phyloP scores from a whole-genome alignment of 1,140 invertebrate species.

The Aphelenchoides fujianensis region DNA sequence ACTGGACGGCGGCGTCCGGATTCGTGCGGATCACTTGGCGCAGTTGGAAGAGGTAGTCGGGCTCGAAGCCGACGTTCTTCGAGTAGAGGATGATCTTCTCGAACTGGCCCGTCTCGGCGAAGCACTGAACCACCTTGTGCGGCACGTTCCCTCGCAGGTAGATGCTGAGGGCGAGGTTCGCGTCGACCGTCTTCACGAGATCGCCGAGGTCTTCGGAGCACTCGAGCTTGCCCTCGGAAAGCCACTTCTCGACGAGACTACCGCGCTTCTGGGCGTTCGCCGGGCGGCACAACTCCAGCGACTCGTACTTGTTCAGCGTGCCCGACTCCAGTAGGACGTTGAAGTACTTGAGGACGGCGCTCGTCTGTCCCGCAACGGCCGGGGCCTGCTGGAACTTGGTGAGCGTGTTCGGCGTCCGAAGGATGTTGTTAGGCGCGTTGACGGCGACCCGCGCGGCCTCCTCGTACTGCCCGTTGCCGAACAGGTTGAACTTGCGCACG shows the following conservation, averaged over 20 bases:
- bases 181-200: constrained; percentile 87
- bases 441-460: constrained; percentile 97
- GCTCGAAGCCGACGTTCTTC: constrained; percentile 95
- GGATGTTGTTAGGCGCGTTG: constrained; percentile 84
- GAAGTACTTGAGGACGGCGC: constrained; percentile 12
- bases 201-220: constrained; percentile 97
- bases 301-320: constrained; percentile 19
- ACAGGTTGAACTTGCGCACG: constrained; percentile 93
- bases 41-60: constrained; percentile 91
- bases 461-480: constrained; percentile 78
- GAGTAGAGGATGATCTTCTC: constrained; percentile 98
- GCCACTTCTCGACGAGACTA: constrained; percentile 89
- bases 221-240: constrained; percentile 97
- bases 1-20: constrained; percentile 78
- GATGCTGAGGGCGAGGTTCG: constrained; percentile 90
- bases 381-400: constrained; percentile 91
- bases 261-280: constrained; percentile 80
- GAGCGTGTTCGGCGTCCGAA: constrained; percentile 93
- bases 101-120: constrained; percentile 97
- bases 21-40: constrained; percentile 94
- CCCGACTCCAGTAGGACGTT: constrained; percentile 4
- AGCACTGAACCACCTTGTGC: constrained; percentile 93
- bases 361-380: not conserved
- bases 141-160: constrained; percentile 90
- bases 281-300: constrained; percentile 40